Evolutionary conservation across 2,113 vertebrate genomes (phyloP).

Genomic region (Athene noctua): DNA sequence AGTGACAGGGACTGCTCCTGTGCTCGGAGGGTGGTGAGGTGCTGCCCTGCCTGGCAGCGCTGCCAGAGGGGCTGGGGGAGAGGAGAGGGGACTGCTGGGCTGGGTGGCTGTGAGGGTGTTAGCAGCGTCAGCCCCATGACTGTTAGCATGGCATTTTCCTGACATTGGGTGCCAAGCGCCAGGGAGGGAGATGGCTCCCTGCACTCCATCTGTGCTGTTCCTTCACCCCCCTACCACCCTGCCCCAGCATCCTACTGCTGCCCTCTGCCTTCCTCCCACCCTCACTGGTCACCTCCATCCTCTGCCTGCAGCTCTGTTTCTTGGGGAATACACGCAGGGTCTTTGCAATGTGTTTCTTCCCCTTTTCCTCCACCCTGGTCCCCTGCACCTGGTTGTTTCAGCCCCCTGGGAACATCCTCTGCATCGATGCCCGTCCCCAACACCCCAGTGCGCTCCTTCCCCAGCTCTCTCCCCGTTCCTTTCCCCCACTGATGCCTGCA

Average conservation of each 20-base stretch:
- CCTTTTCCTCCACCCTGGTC: neutral
- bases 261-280: neutral
- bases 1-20: neutral
- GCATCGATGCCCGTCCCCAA: neutral
- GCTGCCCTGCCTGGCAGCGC: neutral
- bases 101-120: neutral
- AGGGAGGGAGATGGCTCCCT: neutral
- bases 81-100: neutral
- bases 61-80: neutral
- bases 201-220: neutral
- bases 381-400: neutral
- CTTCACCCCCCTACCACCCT: neutral
- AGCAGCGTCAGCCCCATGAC: neutral
- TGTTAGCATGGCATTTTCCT: neutral
- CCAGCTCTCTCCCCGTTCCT: neutral
- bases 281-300: neutral
- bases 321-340: accelerated
- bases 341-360: neutral
- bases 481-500: neutral
- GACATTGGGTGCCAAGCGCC: neutral
- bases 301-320: neutral
- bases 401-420: neutral
- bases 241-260: neutral
- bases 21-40: neutral
- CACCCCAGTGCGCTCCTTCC: neutral